A percentile compares a stretch with the other conserved stretches of the same genome.
phyloP scores from a whole-genome alignment of 2,797 vertebrate species.

The Amazonetta brasiliensis region DNA sequence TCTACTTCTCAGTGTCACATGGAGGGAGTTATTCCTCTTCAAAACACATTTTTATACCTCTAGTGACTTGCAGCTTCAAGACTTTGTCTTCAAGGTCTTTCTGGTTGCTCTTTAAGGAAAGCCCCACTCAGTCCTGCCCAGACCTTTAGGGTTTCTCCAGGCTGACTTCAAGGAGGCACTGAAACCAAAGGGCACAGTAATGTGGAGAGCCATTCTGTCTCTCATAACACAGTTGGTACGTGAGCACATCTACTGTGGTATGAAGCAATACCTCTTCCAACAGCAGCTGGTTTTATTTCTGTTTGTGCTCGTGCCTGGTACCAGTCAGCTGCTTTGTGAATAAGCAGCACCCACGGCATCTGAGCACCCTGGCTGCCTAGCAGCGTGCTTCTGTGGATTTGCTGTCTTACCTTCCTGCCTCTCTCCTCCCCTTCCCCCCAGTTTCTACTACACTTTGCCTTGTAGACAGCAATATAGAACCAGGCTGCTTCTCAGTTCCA shows the following conservation, averaged over 20 bases:
- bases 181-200: background rate
- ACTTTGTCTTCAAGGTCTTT: background rate
- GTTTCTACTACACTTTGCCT: background rate
- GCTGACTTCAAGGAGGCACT: background rate
- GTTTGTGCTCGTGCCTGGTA: background rate
- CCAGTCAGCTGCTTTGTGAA: background rate
- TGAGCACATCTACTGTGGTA: background rate
- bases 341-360: background rate
- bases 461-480: background rate
- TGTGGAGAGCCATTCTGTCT: fast-evolving
- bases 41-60: background rate
- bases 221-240: background rate
- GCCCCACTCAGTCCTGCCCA: background rate
- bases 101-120: background rate
- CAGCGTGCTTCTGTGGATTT: background rate
- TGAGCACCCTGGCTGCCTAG: background rate
- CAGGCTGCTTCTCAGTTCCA: constrained; percentile 57
- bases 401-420: background rate
- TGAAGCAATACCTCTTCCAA: background rate
- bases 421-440: background rate
- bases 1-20: background rate
- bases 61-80: background rate
- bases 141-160: background rate
- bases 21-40: background rate
- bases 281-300: background rate